Percentiles rank a stretch among this genome's conserved stretches.
Conservation (phyloP, 1,140 invertebrate genomes). For the Tetramorium parvispinum region DNA sequence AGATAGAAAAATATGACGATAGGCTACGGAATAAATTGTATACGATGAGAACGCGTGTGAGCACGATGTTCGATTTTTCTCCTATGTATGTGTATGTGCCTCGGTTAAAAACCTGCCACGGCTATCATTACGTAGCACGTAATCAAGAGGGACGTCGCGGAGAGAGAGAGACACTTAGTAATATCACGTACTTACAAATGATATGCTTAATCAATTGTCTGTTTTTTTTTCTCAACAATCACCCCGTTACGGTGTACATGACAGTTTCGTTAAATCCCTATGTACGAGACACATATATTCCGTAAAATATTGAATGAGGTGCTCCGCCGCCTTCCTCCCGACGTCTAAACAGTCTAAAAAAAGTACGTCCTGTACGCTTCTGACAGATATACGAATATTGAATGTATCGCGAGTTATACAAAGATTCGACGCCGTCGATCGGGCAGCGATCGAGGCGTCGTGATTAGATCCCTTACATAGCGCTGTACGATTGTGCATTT, state of each 20-base stretch:
- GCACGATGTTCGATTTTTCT: constrained; percentile 45
- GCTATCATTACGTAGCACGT: constrained; percentile 53
- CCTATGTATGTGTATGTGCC: not conserved
- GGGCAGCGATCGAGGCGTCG: constrained; percentile 44
- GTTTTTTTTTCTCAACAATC: constrained; percentile 22
- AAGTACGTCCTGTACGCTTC: constrained; percentile 43
- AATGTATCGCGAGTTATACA: constrained; percentile 32
- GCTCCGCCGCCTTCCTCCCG: not conserved
- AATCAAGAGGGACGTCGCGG: constrained; percentile 53
- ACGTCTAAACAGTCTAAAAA: constrained; percentile 35
- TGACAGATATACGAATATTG: constrained; percentile 47
- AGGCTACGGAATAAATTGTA: constrained; percentile 63
- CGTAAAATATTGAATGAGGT: constrained; percentile 30
- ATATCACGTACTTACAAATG: constrained; percentile 82
- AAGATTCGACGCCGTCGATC: constrained; percentile 51
- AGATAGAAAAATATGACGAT: constrained; percentile 72
- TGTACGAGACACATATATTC: constrained; percentile 34
- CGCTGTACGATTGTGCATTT: constrained; percentile 8
- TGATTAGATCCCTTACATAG: constrained; percentile 30
- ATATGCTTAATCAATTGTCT: constrained; percentile 82
- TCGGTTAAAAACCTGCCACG: constrained; percentile 47
- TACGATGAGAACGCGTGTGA: constrained; percentile 69
- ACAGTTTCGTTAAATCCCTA: constrained; percentile 22
- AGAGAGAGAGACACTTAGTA: constrained; percentile 66
- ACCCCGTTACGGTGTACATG: not conserved